Evolutionary conservation across 2,113 vertebrate species (phyloP), one percentile per base, ranked within the genome.

Genomic region (Tyrannus savana): DNA sequence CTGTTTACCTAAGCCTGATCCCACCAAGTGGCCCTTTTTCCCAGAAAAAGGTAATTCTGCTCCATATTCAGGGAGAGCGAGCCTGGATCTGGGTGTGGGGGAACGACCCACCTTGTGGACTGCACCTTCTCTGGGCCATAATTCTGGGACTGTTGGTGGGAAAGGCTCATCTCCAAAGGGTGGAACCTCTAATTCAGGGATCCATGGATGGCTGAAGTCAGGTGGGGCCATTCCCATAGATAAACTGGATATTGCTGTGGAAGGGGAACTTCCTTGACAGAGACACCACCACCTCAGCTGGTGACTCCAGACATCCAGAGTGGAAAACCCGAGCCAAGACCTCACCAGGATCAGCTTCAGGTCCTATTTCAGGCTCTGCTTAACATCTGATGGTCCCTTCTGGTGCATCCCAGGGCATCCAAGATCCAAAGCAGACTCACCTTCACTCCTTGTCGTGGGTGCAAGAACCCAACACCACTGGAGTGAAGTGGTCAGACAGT

Each of bases 51-150:
- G n/a, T 14, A 12, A 49, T 58, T 77, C 53, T 53, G 24, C 19
- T 49, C 8, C 3, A 2, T 27, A 15, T 31, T 82, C 28, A 39
- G 21, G 14, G 44, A 16, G 9, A 80, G 6, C 0, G 0, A 83
- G 44, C 9, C 35, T 10, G 62, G 60, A 46, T 63, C 9, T 49
- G 21, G 44, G 11, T 55, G 14, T 49, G 30, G 44, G 47, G 64
- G 37, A 23, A 86, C 52, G 60, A 18, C 3, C 11, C n/a, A 33
- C 25, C 2, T 47, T 19, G 39, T 2, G 19, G 59, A 25, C 21
- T 23, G 7, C 27, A 71, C 41, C 24, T 62, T 41, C 5, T 78
- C 64, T 10, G 3, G 55, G 22, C 2, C 12, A 2, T 28, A 37
- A 52, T 19, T 55, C 16, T 56, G 30, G 53, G 30, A 35, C 19